Evolutionary conservation across 2,113 vertebrate genomes (phyloP), one percentile per base, ranked within the genome.

Genomic region (Cheilinus undulatus): DNA sequence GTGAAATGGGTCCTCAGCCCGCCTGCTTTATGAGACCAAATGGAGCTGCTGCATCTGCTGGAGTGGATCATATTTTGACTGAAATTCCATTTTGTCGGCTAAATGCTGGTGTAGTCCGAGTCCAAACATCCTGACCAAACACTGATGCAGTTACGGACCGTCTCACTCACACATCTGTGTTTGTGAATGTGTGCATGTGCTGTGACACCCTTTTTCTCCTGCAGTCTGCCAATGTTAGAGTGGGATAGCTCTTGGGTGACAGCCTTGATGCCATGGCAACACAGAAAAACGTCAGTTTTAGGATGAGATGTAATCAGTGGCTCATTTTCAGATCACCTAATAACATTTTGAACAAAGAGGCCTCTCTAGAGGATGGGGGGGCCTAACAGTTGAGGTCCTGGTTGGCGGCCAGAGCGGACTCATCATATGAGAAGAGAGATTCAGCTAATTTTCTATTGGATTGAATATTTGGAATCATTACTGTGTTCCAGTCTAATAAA

Each of bases 201-300:
- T 70, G 76, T 82, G 84, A 84, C 69, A 83, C 77, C 69, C 70
- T 67, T 68, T 66, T 76, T 38, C 70, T 71, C 61, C 56, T 68
- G 74, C 62, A 82, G 69, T 68, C 84, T 87, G 91, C 81, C 81
- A 73, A 64, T 71, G 86, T 84, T 85, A 75, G 71, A 85, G 75
- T 20, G 76, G 32, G 64, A 86, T 90, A 88, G 87, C 77, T 86
- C 81, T 78, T 80, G 86, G 89, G 86, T 88, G 89, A 91, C 91
- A 91, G 84, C 80, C 86, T 77, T 20, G 87, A 87, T 82, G 80
- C 88, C 89, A 92, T 92, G 90, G 90, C 89, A 92, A 92, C 90
- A 80, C 83, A 52, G 77, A 59, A 86, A 42, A 87, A 91, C 45
- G 76, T 88, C 83, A 77, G 50, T 72, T 89, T 86, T 54, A 45